Conservation (phyloP, 2,797 vertebrate genomes). For the Phrynocephalus vlangalii region DNA sequence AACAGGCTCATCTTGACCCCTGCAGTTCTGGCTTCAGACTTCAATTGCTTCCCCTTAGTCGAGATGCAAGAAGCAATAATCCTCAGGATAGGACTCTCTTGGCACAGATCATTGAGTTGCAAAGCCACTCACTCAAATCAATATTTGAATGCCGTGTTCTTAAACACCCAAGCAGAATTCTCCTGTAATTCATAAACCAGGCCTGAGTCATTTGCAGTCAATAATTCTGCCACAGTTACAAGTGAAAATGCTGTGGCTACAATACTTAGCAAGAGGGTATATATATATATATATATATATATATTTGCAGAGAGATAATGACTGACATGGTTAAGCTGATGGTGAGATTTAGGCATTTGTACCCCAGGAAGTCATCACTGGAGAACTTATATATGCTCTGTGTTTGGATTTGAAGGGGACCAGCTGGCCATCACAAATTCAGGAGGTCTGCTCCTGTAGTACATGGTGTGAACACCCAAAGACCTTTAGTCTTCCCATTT, state of each 20-base stretch:
- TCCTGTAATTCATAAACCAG: background rate
- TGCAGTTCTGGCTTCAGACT: conserved; percentile 3
- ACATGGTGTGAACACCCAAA: background rate
- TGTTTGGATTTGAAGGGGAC: background rate
- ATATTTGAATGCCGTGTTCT: background rate
- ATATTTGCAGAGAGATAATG: too few relatives aligned
- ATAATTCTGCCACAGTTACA: background rate
- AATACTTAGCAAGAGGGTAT: too few relatives aligned
- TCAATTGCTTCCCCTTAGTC: conserved; percentile 9
- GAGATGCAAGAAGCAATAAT: conserved; percentile 22
- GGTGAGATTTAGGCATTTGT: too few relatives aligned
- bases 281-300: too few relatives aligned
- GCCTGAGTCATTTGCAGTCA: background rate
- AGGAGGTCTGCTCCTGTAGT: background rate
- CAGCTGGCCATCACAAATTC: background rate
- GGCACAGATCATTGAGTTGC: background rate
- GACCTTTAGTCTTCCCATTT: too few relatives aligned
- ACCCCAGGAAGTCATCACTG: too few relatives aligned
- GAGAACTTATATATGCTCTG: background rate
- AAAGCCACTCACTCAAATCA: background rate
- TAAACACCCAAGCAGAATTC: background rate
- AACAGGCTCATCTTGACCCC: conserved; percentile 24
- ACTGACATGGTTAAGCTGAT: too few relatives aligned
- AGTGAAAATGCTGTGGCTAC: too few relatives aligned
- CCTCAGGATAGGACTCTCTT: background rate